Conservation (phyloP, 2,113 vertebrate species). For the Rhinopomastus cyanomelas region DNA sequence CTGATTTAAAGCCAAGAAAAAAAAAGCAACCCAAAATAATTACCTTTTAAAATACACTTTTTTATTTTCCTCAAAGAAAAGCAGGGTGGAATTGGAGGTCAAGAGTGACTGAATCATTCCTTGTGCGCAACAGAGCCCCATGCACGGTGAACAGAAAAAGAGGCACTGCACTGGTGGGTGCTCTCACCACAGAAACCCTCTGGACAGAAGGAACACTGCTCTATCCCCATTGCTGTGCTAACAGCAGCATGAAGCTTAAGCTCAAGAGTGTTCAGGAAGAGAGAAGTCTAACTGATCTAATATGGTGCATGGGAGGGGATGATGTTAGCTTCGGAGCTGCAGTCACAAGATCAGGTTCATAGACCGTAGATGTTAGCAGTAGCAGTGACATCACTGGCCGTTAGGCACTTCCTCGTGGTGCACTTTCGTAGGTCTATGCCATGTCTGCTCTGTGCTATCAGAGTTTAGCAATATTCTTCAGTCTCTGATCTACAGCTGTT, state of each 20-base stretch:
- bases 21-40: not conserved
- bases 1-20: not conserved
- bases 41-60: not conserved
- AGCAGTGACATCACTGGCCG: not conserved
- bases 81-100: not conserved
- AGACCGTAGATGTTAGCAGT: not conserved
- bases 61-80: not conserved
- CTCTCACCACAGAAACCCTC: not conserved
- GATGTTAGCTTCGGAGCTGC: not conserved
- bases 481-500: not conserved
- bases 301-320: not conserved
- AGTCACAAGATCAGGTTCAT: not conserved
- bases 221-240: accelerated
- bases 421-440: not conserved
- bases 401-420: accelerated
- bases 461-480: not conserved
- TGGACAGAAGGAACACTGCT: not conserved
- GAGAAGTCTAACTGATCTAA: not conserved
- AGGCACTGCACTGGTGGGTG: not conserved
- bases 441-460: not conserved
- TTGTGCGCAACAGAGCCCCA: accelerated
- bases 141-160: not conserved
- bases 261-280: not conserved
- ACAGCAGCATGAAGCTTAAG: not conserved
- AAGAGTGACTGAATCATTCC: not conserved